Evolutionary conservation across 2,888 invertebrate species (phyloP).

Genomic region (Drosophila sordidula): DNA sequence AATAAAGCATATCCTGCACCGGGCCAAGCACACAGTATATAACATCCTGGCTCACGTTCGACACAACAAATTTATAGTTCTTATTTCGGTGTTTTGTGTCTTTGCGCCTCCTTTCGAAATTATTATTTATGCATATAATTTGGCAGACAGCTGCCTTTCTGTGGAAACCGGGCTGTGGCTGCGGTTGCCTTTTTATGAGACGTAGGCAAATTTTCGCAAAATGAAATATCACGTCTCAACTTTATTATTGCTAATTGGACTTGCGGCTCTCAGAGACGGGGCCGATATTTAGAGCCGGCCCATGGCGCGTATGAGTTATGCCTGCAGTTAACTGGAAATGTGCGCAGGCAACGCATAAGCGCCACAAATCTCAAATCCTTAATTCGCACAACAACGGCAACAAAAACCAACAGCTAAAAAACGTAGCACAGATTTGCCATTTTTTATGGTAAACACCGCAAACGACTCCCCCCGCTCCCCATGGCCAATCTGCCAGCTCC

Average conservation of each 20-base stretch:
- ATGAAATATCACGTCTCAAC: constrained; percentile 83
- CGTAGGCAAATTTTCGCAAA: constrained; percentile 79
- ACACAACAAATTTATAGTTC: constrained; percentile 66
- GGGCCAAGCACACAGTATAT: too few species aligned
- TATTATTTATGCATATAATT: constrained; percentile 84
- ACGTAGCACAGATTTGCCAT: constrained; percentile 79
- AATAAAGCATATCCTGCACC: constrained; percentile 55
- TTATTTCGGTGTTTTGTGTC: constrained; percentile 32
- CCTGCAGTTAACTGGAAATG: constrained; percentile 65
- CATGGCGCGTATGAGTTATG: constrained; percentile 80
- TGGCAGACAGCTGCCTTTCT: constrained; percentile 77
- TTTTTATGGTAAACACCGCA: constrained; percentile 75
- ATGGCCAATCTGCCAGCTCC: constrained; percentile 29
- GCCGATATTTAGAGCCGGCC: constrained; percentile 45
- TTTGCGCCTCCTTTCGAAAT: constrained; percentile 52
- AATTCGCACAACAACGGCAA: constrained; percentile 39
- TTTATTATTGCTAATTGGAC: constrained; percentile 82
- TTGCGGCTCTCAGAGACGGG: background rate
- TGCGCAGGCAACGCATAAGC: constrained; percentile 32
- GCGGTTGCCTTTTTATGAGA: constrained; percentile 61
- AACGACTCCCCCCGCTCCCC: constrained; percentile 1
- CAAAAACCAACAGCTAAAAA: constrained; percentile 17
- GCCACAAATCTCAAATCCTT: constrained; percentile 39
- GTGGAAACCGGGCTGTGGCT: constrained; percentile 50
- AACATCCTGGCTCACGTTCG: constrained; percentile 57